These are phyloP conservation scores for Uropsilus gracilis DNA, from an alignment of 2,113 vertebrate genomes.

Conservation along the genomic window DNA sequence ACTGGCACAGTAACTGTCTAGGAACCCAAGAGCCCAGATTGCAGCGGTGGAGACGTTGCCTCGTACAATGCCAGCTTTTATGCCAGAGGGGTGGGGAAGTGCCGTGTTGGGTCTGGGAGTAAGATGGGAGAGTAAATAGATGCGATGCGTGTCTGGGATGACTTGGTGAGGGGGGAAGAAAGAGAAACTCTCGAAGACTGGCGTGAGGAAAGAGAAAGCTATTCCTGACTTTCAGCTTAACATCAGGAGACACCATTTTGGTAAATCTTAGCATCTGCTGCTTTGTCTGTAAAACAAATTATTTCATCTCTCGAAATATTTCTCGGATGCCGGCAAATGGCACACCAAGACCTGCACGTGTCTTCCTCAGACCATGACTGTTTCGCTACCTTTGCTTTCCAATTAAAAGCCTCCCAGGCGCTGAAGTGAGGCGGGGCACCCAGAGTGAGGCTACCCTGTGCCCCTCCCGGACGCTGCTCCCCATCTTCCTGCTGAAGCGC, in stretches of 20 bases:
- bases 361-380: not conserved
- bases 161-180: not conserved
- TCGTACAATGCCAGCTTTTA: not conserved
- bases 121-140: not conserved
- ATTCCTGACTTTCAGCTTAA: not conserved
- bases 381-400: not conserved
- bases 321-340: not conserved
- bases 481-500: not conserved
- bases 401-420: not conserved
- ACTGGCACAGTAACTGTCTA: not conserved
- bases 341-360: not conserved
- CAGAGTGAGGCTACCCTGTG: not conserved
- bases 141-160: slow-evolving; percentile 26
- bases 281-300: not conserved
- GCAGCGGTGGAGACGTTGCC: not conserved
- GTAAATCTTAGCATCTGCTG: not conserved
- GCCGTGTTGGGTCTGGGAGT: not conserved
- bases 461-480: not conserved
- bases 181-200: not conserved
- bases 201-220: not conserved
- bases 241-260: not conserved
- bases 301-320: slow-evolving; percentile 6
- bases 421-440: not conserved
- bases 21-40: not conserved
- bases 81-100: not conserved